Evolutionary conservation across 2,797 vertebrate genomes (phyloP).

Genomic region (Anguilla anguilla): DNA sequence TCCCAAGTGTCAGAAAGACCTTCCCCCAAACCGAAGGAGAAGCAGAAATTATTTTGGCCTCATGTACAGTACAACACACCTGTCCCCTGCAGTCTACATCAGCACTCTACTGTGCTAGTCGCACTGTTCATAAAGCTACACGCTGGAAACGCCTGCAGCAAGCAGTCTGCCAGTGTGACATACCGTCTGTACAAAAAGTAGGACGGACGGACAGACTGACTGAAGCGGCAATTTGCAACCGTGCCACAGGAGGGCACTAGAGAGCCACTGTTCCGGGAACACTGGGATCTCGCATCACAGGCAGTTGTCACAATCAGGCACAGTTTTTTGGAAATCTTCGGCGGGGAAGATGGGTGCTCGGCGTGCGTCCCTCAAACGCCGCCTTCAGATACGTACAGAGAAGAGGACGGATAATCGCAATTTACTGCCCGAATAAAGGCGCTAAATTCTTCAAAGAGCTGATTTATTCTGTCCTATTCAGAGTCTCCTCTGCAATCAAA

Average conservation of each 20-base stretch:
- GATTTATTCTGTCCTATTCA: conserved; percentile 10
- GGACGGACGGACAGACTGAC: not conserved
- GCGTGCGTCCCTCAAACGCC: not conserved
- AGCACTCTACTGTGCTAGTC: no score
- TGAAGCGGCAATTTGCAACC: not conserved
- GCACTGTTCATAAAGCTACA: no score
- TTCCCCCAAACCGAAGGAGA: not conserved
- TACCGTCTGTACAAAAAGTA: not conserved
- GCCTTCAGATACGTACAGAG: not conserved
- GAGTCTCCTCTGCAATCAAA: not conserved
- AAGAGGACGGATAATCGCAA: not conserved
- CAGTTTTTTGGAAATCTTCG: conserved; percentile 20
- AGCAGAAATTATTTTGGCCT: not conserved
- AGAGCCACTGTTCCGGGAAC: not conserved
- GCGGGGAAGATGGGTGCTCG: not conserved
- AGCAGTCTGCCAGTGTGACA: not conserved
- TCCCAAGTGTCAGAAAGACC: not conserved
- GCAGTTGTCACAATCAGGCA: conserved; percentile 1
- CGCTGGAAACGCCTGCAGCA: no score
- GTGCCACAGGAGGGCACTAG: conserved; percentile 30
- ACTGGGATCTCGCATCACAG: not conserved
- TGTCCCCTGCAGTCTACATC: no score
- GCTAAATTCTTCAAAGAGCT: not conserved
- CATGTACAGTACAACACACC: not conserved
- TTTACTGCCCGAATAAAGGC: not conserved